Percentiles rank a stretch among this genome's conserved stretches.
Evolutionary conservation across 92 coral and sea anemone genomes (phyloP).

Genomic region (Actinostola sp.): DNA sequence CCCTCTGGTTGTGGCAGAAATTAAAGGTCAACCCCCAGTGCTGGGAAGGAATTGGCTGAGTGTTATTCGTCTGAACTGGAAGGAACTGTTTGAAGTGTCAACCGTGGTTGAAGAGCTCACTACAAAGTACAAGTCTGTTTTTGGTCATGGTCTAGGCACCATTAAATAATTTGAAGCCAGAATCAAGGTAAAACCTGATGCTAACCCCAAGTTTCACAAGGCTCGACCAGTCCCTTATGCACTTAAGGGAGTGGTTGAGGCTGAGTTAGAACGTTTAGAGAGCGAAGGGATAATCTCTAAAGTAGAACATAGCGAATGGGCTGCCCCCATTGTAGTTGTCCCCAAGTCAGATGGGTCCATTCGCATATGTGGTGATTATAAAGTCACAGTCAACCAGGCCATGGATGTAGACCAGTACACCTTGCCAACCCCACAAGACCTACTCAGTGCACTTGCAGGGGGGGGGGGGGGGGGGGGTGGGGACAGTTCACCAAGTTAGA

Average conservation of each 20-base stretch:
- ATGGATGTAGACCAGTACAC: slow-evolving; percentile 15
- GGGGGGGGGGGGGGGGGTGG: slow-evolving; percentile 24
- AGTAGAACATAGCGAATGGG: slow-evolving; percentile 39
- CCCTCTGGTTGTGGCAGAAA: slow-evolving; percentile 14
- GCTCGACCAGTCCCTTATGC: slow-evolving; percentile 14
- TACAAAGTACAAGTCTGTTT: slow-evolving; percentile 3
- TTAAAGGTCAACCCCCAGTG: slow-evolving; percentile 16
- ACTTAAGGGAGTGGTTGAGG: slow-evolving; percentile 26
- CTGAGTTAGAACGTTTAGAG: slow-evolving; percentile 27
- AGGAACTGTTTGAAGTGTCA: slow-evolving; percentile 12
- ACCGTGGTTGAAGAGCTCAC: neutral
- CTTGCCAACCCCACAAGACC: slow-evolving; percentile 16
- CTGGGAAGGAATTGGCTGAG: slow-evolving; percentile 14
- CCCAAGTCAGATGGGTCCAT: slow-evolving; percentile 19
- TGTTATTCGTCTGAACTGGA: slow-evolving; percentile 15
- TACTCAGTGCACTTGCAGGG: slow-evolving; percentile 7
- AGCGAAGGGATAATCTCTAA: slow-evolving; percentile 22
- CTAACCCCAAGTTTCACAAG: slow-evolving; percentile 13
- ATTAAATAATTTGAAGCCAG: slow-evolving; percentile 10
- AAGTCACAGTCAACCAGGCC: slow-evolving; percentile 15
- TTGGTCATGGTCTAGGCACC: slow-evolving; percentile 3
- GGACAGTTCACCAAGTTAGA: slow-evolving; percentile 11
- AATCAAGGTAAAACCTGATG: slow-evolving; percentile 3
- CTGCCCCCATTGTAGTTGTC: slow-evolving; percentile 21
- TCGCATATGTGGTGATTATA: slow-evolving; percentile 14